A percentile compares a stretch with the other conserved stretches of the same genome.
phyloP scores from a whole-genome alignment of 2,113 vertebrate genomes.

The Noctilio leporinus region DNA sequence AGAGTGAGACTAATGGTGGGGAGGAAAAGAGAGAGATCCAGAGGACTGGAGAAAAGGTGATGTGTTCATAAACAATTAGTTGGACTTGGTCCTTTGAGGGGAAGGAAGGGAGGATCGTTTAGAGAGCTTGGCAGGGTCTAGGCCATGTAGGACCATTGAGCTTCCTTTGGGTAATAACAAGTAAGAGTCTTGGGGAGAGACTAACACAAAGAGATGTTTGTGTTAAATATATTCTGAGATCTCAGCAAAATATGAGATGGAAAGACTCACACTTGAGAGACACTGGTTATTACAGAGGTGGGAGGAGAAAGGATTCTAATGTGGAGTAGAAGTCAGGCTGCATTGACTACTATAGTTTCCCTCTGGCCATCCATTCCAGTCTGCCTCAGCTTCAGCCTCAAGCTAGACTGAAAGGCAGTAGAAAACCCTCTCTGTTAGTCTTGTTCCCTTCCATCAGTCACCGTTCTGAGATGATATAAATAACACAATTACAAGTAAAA shows the following conservation, averaged over 20 bases:
- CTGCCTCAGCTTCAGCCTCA: neutral
- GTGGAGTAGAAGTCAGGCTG: neutral
- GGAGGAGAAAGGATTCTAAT: neutral
- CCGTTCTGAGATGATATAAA: neutral
- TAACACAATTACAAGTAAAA: neutral
- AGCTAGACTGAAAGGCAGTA: neutral
- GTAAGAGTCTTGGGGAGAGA: neutral
- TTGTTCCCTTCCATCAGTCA: neutral
- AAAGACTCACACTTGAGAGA: neutral
- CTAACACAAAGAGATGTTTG: neutral
- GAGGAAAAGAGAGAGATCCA: neutral
- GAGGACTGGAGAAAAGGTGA: neutral
- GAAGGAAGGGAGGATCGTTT: neutral
- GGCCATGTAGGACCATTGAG: neutral
- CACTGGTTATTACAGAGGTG: neutral
- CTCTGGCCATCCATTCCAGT: neutral
- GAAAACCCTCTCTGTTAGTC: neutral
- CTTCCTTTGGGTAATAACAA: neutral
- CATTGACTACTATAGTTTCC: accelerated
- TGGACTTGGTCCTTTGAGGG: neutral
- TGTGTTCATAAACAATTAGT: neutral
- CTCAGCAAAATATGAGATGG: neutral
- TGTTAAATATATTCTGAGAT: neutral
- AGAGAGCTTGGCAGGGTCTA: neutral
- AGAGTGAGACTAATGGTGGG: neutral